Base-by-base conservation (phyloP, 23 tunicate genomes). In the Phallusia fumigata region DNA sequence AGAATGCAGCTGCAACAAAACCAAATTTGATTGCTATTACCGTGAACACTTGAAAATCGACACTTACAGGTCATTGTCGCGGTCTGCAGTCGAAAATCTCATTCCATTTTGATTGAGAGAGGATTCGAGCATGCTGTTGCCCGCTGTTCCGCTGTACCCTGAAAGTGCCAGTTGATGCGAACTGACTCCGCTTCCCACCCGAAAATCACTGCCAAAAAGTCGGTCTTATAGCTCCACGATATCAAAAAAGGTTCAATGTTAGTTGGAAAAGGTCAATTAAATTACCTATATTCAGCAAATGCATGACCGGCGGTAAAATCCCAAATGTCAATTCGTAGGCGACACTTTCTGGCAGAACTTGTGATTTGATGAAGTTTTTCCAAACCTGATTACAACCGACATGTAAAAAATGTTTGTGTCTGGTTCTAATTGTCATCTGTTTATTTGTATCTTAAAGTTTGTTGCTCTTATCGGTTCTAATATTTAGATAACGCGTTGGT, bases 211-310 rank as follows among this genome's bases (percentile, higher is more conserved):
- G 47, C 47, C 5, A 40, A 40, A 40, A 40, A 5, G 47, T 40
- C 47, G 10, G 47, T 40, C 10, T 10, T 3, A 3, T 40, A 40
- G 8, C 10, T 5, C 47, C 10, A 40, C 47, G 5, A 40, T 40
- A 5, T 40, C n/a, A n/a, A n/a, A n/a, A n/a, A n/a, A n/a, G n/a
- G n/a, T n/a, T n/a, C n/a, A n/a, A n/a, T n/a, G n/a, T n/a, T n/a
- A n/a, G n/a, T n/a, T n/a, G n/a, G n/a, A n/a, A n/a, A n/a, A n/a
- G n/a, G n/a, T n/a, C n/a, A n/a, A n/a, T n/a, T n/a, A n/a, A n/a
- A n/a, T 51, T 58, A 58, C 69, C 28, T 58, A 24, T 58, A 58
- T 58, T 58, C 69, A 21, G 69, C 69, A 58, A 58, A 58, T 21
- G 69, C 69, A 58, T 58, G 69, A 21, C 28, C 28, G 13, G 28